Base-by-base conservation (phyloP, 2,113 vertebrate species). In the Fukomys damarensis region DNA sequence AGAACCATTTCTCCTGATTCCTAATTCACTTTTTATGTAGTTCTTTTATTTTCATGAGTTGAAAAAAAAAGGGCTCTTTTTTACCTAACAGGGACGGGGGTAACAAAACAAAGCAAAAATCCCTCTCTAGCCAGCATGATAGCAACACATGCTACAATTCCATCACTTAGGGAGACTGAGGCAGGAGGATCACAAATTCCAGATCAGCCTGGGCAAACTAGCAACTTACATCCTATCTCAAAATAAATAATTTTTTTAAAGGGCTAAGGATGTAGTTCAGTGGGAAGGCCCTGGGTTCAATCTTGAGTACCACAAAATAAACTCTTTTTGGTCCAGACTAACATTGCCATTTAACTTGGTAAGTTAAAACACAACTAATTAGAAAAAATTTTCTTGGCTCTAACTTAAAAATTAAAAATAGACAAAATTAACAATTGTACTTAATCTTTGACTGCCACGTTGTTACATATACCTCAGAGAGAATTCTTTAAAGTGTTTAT, bases 371-470 rank as follows among this genome's bases (percentile, higher is more conserved):
- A 49, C 8, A 96, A 65, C 79, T 96, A 80, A 93, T 7, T 89
- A 56, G 65, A 94, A 65, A 86, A 54, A 84, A 90, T 59, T 86
- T 95, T 89, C 77, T 90, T 84, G 68, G 58, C 63, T 52, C n/a
- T 74, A 95, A 92, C 41, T 68, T 63, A 80, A 95, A 43, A 95
- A 88, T n/a, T 79, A 95, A 54, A 95, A 84, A 19, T 92, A 93
- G 63, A 74, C 35, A 85, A 94, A 80, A 43, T 41, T 41, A 82
- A 38, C 30, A 70, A 19, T 90, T 82, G 19, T 94, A 63, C 11
- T 79, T 95, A 77, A 93, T 58, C 61, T 65, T 81, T 41, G 76
- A 84, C 0, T 56, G 56, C 32, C 68, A 93, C 85, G 0, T 28
- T 86, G 28, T 61, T 95, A 89, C 28, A 91, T 63, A 52, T 22